Evolutionary conservation across 2,888 invertebrate genomes (phyloP).

Genomic region (Philonicus albiceps): DNA sequence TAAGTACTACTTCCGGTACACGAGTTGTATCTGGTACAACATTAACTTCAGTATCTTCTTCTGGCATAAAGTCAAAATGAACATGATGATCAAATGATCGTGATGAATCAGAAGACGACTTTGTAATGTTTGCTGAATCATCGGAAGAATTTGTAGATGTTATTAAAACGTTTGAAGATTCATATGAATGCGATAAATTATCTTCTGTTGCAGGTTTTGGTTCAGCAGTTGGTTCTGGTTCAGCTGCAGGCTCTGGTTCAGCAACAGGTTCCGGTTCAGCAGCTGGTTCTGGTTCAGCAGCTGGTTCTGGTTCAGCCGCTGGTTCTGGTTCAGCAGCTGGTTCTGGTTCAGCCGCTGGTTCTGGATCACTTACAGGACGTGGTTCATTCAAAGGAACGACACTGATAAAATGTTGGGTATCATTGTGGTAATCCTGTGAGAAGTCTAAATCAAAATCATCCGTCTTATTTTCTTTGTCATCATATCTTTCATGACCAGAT

Average conservation of each 20-base stretch:
- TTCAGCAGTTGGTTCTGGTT: slow-evolving; percentile 49
- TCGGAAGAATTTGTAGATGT: background rate
- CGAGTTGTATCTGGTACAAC: background rate
- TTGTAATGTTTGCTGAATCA: background rate
- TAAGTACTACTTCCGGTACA: background rate
- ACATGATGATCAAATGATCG: slow-evolving; percentile 10
- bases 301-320: slow-evolving; percentile 57
- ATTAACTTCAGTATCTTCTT: background rate
- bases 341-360: slow-evolving; percentile 58
- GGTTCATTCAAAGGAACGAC: slow-evolving; percentile 47
- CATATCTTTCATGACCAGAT: background rate
- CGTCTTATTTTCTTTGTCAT: background rate
- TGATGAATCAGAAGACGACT: background rate
- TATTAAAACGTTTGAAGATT: background rate
- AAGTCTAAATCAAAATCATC: background rate
- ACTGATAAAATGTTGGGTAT: background rate
- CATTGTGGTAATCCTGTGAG: slow-evolving; percentile 52
- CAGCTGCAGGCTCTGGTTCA: slow-evolving; percentile 41
- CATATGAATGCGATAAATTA: background rate
- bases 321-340: slow-evolving; percentile 59
- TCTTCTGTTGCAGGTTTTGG: slow-evolving; percentile 44
- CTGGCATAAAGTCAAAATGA: slow-evolving; percentile 27
- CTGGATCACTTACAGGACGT: slow-evolving; percentile 58
- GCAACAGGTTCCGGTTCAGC: slow-evolving; percentile 56
- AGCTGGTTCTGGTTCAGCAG: slow-evolving; percentile 55